Conservation (phyloP, 2,113 vertebrate genomes). For the Entomyzon cyanotis region DNA sequence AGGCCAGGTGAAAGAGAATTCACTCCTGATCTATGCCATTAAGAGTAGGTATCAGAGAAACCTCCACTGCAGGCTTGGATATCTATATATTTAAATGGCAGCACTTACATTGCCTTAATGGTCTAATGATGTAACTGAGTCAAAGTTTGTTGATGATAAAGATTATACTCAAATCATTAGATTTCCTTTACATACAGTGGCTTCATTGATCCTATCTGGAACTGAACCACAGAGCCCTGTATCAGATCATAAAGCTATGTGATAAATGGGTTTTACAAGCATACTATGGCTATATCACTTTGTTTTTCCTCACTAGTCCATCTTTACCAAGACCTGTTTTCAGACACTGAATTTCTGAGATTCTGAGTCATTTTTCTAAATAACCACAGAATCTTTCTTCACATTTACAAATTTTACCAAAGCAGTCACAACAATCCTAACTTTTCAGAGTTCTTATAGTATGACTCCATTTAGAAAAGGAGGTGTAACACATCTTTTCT, state of each 20-base stretch:
- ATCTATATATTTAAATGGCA: neutral
- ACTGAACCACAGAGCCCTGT: neutral
- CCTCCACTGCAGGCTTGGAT: neutral
- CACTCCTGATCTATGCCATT: neutral
- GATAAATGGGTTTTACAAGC: neutral
- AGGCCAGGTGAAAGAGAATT: neutral
- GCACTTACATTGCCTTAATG: neutral
- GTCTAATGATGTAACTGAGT: neutral
- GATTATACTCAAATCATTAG: neutral
- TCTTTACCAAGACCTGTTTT: neutral
- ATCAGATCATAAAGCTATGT: neutral
- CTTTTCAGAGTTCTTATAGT: neutral
- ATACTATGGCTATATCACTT: neutral
- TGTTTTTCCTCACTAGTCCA: neutral
- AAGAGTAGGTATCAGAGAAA: neutral
- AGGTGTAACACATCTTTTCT: neutral
- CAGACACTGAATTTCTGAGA: neutral
- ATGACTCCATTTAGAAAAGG: neutral
- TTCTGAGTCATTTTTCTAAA: neutral
- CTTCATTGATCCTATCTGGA: neutral
- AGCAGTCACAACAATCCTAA: neutral
- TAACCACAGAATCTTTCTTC: neutral
- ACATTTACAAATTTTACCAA: neutral
- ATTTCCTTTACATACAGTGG: neutral
- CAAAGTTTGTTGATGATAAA: neutral